These are phyloP conservation scores for Sphaerophoria taeniata DNA, from an alignment of 2,888 invertebrate species.

Conservation along the genomic window DNA sequence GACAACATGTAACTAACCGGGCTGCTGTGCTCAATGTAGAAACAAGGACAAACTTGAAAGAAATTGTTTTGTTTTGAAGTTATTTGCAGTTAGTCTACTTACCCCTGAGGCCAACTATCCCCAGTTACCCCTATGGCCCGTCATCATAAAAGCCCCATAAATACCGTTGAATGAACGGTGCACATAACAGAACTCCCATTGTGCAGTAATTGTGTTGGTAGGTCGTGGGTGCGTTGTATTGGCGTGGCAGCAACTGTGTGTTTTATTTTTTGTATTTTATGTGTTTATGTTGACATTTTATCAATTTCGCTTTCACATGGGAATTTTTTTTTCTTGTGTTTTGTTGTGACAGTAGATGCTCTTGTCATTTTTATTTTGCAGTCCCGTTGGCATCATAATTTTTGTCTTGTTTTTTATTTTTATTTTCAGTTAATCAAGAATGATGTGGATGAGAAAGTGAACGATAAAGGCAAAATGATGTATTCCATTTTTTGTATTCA, in stretches of 20 bases:
- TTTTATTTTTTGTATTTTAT: neutral
- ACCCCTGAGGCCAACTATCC: too few species aligned
- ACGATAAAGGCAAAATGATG: neutral
- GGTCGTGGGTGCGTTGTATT: neutral
- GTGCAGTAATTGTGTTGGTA: too few species aligned
- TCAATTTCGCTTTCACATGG: conserved; percentile 61
- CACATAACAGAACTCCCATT: neutral
- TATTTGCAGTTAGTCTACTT: too few species aligned
- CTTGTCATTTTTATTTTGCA: neutral
- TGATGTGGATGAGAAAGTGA: neutral
- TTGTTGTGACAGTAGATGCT: conserved; percentile 1
- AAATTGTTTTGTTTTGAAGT: too few species aligned
- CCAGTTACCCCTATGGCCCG: too few species aligned
- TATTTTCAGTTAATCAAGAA: neutral
- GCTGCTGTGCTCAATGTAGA: too few species aligned
- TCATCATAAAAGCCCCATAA: conserved; percentile 62
- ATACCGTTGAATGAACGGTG: conserved; percentile 52
- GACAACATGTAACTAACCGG: too few species aligned
- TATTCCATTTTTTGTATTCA: neutral
- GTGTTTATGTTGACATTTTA: conserved; percentile 68
- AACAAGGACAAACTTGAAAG: too few species aligned
- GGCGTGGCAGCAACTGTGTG: neutral
- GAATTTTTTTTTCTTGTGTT: conserved; percentile 25
- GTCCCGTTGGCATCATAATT: conserved; percentile 37
- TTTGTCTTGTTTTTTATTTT: conserved; percentile 6